phyloP scores from a whole-genome alignment of 2,888 invertebrate genomes.

The Lordiphosa fenestrarum region DNA sequence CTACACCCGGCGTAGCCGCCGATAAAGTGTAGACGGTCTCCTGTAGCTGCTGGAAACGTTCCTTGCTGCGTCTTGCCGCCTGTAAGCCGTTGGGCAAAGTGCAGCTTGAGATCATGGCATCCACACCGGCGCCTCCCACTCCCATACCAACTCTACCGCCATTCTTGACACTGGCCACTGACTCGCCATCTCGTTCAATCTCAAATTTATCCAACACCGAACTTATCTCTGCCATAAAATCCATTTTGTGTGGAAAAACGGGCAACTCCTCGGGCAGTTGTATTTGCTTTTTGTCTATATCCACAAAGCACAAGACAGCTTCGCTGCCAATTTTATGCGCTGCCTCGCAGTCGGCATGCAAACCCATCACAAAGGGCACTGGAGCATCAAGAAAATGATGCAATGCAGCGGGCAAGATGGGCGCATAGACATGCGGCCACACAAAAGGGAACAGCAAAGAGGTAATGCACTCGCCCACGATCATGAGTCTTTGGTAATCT shows the following conservation, averaged over 20 bases:
- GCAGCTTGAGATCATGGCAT: slow-evolving; percentile 90
- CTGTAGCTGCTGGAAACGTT: slow-evolving; percentile 83
- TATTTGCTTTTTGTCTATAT: slow-evolving; percentile 95
- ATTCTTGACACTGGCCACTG: slow-evolving; percentile 73
- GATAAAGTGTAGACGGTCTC: slow-evolving; percentile 86
- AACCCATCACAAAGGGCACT: slow-evolving; percentile 99
- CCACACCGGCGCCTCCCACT: slow-evolving; percentile 72
- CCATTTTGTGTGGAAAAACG: slow-evolving; percentile 92
- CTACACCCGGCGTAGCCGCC: slow-evolving; percentile 35
- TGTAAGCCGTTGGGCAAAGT: slow-evolving; percentile 85
- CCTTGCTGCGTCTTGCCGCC: slow-evolving; percentile 81
- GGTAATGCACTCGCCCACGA: slow-evolving; percentile 96
- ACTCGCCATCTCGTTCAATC: slow-evolving; percentile 80
- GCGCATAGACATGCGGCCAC: slow-evolving; percentile 99
- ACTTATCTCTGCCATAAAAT: slow-evolving; percentile 92
- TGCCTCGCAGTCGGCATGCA: slow-evolving; percentile 84
- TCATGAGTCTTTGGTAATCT: slow-evolving; percentile 97
- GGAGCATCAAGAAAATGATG: slow-evolving; percentile 99
- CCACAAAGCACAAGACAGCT: slow-evolving; percentile 96
- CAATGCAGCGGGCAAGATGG: slow-evolving; percentile 96
- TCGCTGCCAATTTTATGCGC: slow-evolving; percentile 87
- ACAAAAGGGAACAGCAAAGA: slow-evolving; percentile 95
- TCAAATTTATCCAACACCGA: slow-evolving; percentile 87
- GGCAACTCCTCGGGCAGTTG: slow-evolving; percentile 98
- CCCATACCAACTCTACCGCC: slow-evolving; percentile 39